phyloP scores from a whole-genome alignment of 1,140 invertebrate species.

The Eufriesea mexicana region DNA sequence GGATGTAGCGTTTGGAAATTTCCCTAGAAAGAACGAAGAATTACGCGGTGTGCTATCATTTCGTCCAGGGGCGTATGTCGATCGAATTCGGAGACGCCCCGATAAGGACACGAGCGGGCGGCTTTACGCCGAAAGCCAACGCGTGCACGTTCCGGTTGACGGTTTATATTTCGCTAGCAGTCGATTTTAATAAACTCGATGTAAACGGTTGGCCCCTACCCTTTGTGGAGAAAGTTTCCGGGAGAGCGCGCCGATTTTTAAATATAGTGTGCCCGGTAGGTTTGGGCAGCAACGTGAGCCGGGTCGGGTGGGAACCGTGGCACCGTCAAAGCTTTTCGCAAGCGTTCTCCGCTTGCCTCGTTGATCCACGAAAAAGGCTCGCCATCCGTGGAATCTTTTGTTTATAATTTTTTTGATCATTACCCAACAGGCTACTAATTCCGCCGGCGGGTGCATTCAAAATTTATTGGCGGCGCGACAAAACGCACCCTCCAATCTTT shows the following conservation, averaged over 20 bases:
- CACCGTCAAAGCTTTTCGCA: slow-evolving; percentile 80
- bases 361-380: slow-evolving; percentile 82
- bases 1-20: too few species aligned
- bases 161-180: slow-evolving; percentile 60
- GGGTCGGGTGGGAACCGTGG: slow-evolving; percentile 65
- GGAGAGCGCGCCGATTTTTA: slow-evolving; percentile 82
- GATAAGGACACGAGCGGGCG: not conserved
- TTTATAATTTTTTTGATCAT: slow-evolving; percentile 83
- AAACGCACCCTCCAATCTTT: slow-evolving; percentile 67
- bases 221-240: slow-evolving; percentile 81
- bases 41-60: too few species aligned
- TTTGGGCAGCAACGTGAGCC: slow-evolving; percentile 75
- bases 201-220: slow-evolving; percentile 80
- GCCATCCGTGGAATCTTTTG: slow-evolving; percentile 83
- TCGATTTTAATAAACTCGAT: slow-evolving; percentile 82
- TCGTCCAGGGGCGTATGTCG: too few species aligned
- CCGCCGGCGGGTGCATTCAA: slow-evolving; percentile 72
- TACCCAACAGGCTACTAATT: slow-evolving; percentile 80
- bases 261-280: slow-evolving; percentile 79
- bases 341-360: slow-evolving; percentile 79
- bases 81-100: not conserved
- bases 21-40: too few species aligned
- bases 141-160: slow-evolving; percentile 25
- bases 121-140: not conserved
- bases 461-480: slow-evolving; percentile 70